phyloP scores from a whole-genome alignment of 92 coral and sea anemone species.

The Plumapathes pennacea region DNA sequence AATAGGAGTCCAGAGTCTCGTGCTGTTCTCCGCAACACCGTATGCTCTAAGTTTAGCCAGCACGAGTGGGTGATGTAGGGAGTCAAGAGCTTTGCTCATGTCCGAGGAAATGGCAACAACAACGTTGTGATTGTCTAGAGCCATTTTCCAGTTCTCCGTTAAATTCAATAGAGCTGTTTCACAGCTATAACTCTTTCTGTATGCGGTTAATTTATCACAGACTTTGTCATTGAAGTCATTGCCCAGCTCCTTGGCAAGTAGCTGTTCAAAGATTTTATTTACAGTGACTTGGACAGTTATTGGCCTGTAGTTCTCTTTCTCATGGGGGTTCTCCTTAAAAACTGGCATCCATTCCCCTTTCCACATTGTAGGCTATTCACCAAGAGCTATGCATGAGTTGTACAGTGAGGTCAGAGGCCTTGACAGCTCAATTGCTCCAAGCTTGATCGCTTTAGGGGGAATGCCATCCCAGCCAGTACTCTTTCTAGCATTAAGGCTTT shows the following conservation, averaged over 20 bases:
- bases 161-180: conserved; percentile 11
- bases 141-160: conserved; percentile 13
- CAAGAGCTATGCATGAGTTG: conserved; percentile 1
- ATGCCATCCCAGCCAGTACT: conserved; percentile 28
- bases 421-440: conserved; percentile 5
- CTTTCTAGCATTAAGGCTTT: conserved; percentile 12
- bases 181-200: conserved; percentile 6
- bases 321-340: not conserved
- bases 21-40: not conserved
- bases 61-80: conserved; percentile 1
- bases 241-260: conserved; percentile 1
- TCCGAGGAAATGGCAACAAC: too few species aligned
- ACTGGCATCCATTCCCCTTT: conserved; percentile 1
- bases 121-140: conserved; percentile 15
- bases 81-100: not conserved
- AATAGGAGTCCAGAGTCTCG: conserved; percentile 2
- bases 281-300: conserved; percentile 11
- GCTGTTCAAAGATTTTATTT: conserved; percentile 3
- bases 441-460: conserved; percentile 13
- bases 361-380: conserved; percentile 14
- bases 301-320: conserved; percentile 13
- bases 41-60: not conserved
- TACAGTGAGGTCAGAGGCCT: conserved; percentile 7
- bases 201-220: conserved; percentile 16
- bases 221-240: conserved; percentile 3